Base-by-base conservation (phyloP, 2,888 invertebrate genomes). In the Sycophila texana region DNA sequence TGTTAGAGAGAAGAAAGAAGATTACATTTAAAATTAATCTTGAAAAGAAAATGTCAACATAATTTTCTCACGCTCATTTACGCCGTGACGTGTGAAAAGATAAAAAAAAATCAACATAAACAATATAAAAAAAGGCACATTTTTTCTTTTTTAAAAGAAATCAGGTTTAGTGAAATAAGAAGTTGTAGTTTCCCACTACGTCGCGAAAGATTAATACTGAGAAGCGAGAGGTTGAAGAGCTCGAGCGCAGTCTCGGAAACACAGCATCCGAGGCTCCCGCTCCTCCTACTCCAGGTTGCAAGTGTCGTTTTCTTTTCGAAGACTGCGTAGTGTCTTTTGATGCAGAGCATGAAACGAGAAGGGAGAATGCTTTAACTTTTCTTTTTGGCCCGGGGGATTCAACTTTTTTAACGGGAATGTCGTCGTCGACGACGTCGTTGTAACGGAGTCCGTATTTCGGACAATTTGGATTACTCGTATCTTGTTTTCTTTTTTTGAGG, bases 251-350 rank as follows among this genome's bases (percentile, higher is more conserved):
- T 26, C 70, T 39, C 30, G 70, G 20, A 70, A 39, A 22, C 20
- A 20, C 57, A 39, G 70, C 30, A 57, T 13, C 57, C 18, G 39
- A 12, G 14, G 18, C 18, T 26, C 22, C 10, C 20, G 22, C 57
- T 39, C 57, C 68, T 70, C 68, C 68, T 57, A 70, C 68, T 70
- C 51, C 30, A 57, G 18, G 4, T 39, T 26, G 39, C 30, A 39
- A 30, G 57, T 47, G 57, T 57, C 68, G 18, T 68, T 68, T 68
- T 55, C 39, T 55, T 18, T 14, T 53, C 16, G 13, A 30, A 14
- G 26, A n/a, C 67, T 55, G n/a, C 26, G 26, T 26, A 26, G 53
- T 53, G 66, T 22, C 53, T 67, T 49, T 39, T 18, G 18, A 68
- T 16, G 68, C 22, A n/a, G n/a, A 12, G 30, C 57, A 26, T 20